phyloP scores from a whole-genome alignment of 2,113 vertebrate species.

The Plectropomus leopardus region DNA sequence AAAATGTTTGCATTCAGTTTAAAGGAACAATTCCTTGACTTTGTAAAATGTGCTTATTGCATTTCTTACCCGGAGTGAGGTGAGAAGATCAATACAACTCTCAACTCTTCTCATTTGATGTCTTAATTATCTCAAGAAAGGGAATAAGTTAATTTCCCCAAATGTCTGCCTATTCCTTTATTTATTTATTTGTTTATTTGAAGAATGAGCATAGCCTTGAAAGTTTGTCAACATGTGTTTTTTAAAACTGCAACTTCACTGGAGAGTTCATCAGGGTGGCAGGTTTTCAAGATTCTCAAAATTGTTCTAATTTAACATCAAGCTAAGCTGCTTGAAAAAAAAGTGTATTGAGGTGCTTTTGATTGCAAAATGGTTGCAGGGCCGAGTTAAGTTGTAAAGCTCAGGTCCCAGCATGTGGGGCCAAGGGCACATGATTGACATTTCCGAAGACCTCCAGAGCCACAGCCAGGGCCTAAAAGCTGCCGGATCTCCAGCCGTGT shows the following conservation, averaged over 20 bases:
- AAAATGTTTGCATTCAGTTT: background rate
- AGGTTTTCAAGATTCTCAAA: background rate
- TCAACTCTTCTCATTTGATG: background rate
- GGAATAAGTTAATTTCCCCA: background rate
- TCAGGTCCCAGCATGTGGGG: constrained; percentile 59
- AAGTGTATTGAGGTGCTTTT: background rate
- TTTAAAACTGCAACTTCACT: background rate
- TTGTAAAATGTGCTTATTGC: background rate
- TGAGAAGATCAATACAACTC: background rate
- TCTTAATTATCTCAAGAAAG: background rate
- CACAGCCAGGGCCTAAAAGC: constrained; percentile 73
- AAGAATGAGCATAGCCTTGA: background rate
- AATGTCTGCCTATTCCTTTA: background rate
- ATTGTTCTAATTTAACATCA: background rate
- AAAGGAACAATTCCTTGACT: background rate
- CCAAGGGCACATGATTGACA: constrained; percentile 73
- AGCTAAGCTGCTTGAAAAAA: background rate
- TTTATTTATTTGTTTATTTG: too few species aligned
- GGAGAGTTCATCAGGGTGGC: background rate
- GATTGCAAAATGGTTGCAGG: constrained; percentile 33
- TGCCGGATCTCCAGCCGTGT: constrained; percentile 71
- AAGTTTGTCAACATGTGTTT: background rate
- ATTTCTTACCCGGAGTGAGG: background rate
- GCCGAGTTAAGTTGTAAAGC: constrained; percentile 47
- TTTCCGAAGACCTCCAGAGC: constrained; percentile 74